These are phyloP conservation scores for Apostichopus parvimensis DNA, from an alignment of 35 echinoderm and acorn worm genomes.

Conservation along the genomic window DNA sequence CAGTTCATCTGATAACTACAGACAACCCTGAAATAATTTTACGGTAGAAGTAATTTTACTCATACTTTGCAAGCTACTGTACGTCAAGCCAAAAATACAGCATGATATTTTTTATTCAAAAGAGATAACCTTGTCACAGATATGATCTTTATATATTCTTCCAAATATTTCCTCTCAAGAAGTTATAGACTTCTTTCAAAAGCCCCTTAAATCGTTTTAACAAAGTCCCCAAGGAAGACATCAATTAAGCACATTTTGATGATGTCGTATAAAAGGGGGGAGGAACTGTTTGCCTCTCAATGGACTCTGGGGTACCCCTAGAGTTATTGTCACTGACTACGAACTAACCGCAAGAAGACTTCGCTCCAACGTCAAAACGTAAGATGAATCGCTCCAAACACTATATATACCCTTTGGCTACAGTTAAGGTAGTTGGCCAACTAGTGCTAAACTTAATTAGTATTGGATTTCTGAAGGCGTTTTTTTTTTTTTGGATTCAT, in stretches of 20 bases:
- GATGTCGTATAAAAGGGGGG: not conserved
- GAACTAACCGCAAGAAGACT: not conserved
- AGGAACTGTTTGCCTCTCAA: not conserved
- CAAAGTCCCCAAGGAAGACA: constrained; percentile 3
- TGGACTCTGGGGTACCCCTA: not conserved
- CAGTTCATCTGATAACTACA: too few relatives aligned
- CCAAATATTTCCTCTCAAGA: too few relatives aligned
- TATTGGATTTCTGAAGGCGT: constrained; percentile 7
- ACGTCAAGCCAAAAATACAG: too few relatives aligned
- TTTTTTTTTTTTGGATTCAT: not conserved
- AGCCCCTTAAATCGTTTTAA: not conserved
- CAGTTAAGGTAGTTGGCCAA: constrained; percentile 8
- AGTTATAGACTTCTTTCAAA: too few relatives aligned
- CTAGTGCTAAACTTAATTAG: constrained; percentile 44
- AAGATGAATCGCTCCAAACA: too few relatives aligned
- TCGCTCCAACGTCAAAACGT: not conserved
- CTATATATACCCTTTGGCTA: not conserved
- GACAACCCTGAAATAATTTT: too few relatives aligned
- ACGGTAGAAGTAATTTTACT: too few relatives aligned
- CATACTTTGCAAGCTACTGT: too few relatives aligned
- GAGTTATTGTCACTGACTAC: constrained; percentile 1
- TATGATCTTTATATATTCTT: too few relatives aligned
- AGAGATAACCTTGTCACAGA: too few relatives aligned
- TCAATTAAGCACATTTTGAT: constrained; percentile 19
- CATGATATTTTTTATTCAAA: too few relatives aligned